These are phyloP conservation scores for Tragelaphus imberbis DNA, from an alignment of 2,113 vertebrate species.

Conservation along the genomic window DNA sequence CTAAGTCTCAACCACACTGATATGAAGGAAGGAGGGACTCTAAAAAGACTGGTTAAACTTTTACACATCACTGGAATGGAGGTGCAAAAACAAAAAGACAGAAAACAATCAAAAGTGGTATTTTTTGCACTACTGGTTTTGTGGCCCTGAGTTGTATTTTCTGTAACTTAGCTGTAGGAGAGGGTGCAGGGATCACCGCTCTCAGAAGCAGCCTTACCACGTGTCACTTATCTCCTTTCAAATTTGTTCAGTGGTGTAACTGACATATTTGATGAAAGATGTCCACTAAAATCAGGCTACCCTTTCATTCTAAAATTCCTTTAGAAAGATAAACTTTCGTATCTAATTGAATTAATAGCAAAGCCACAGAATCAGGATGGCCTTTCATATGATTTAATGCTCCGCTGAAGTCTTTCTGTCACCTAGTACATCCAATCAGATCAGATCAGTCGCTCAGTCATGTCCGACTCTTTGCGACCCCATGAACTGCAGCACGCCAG, in stretches of 20 bases:
- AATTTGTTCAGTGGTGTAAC: background rate
- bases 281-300: background rate
- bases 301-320: background rate
- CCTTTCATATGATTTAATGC: background rate
- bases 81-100: background rate
- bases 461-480: too few relatives aligned
- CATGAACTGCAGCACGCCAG: too few relatives aligned
- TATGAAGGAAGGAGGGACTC: rapidly evolving
- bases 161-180: background rate
- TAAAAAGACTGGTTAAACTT: background rate
- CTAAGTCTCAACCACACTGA: background rate
- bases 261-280: background rate
- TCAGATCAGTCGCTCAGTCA: too few relatives aligned
- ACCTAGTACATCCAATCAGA: background rate
- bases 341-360: background rate
- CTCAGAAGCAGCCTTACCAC: too few relatives aligned
- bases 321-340: background rate
- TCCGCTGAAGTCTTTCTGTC: background rate
- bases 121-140: background rate
- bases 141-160: too few relatives aligned
- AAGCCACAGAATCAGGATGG: background rate
- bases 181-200: rapidly evolving
- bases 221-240: background rate
- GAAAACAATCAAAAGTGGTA: background rate
- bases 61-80: background rate